Evolutionary conservation across 2,888 invertebrate genomes (phyloP).

Genomic region (Sericinus montela): DNA sequence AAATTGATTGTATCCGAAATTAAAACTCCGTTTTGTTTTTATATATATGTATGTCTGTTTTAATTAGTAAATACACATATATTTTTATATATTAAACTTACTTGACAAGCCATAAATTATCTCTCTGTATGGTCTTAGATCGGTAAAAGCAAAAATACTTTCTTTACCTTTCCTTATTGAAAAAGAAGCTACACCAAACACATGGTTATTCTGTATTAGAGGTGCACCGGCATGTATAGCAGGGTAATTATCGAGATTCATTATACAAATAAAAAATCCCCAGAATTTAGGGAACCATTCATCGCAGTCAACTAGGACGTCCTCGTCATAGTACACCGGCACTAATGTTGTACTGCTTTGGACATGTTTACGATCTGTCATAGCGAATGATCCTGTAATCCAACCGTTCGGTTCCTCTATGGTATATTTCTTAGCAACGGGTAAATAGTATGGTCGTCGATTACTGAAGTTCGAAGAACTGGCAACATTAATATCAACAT

Average conservation of each 20-base stretch:
- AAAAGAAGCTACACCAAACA: constrained; percentile 12
- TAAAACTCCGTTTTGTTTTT: too few species aligned
- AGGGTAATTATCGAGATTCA: constrained; percentile 12
- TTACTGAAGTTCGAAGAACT: background rate
- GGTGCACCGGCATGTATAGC: constrained; percentile 8
- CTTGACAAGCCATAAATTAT: constrained; percentile 1
- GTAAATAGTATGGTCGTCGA: constrained; percentile 1
- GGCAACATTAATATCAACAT: background rate
- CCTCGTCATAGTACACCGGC: constrained; percentile 8
- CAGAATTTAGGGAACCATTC: constrained; percentile 12
- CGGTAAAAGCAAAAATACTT: constrained; percentile 11
- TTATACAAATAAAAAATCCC: constrained; percentile 15
- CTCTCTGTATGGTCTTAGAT: constrained; percentile 14
- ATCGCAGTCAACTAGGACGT: constrained; percentile 8
- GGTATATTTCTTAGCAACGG: constrained; percentile 2
- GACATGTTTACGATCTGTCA: background rate
- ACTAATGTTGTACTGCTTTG: background rate
- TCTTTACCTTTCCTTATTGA: constrained; percentile 10
- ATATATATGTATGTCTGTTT: too few species aligned
- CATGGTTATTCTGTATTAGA: constrained; percentile 3
- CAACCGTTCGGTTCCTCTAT: constrained; percentile 7
- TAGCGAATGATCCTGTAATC: constrained; percentile 8
- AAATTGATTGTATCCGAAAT: too few species aligned
- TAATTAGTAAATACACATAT: too few species aligned
- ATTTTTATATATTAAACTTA: too few species aligned